Base-by-base conservation (phyloP, 37 sponge, comb jelly and placozoan species). In the Dysidea cf. avara region DNA sequence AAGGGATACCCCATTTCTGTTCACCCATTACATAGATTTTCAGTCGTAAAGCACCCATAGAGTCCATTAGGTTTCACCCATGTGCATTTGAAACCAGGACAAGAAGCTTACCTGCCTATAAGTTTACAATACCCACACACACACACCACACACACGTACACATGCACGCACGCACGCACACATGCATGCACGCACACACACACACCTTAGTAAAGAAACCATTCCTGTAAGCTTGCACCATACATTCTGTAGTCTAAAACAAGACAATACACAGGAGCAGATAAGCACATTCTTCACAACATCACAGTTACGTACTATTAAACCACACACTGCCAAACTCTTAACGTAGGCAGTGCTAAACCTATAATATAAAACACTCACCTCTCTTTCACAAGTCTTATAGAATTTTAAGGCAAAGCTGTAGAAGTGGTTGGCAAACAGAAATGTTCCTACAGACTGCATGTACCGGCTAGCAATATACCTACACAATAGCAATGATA, bases 181-280 rank as follows among this genome's bases (percentile, higher is more conserved):
- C n/a, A n/a, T n/a, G n/a, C n/a, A n/a, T n/a, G n/a, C n/a, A n/a
- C n/a, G n/a, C n/a, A n/a, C n/a, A 25, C 39, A 20, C 32, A 34
- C 57, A 1, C 22, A 94, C 91, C 77, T 78, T 90, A 6, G 69
- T 67, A 55, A 94, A 94, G 7, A 68, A 71, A 22, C 90, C 95
- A 69, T 89, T 94, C 62, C 83, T 88, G 79, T 90, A 94, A 6
- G 84, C 80, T 24, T 79, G 81, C 26, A 86, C 77, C 40, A 94
- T 64, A 55, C 83, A 90, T 65, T 94, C 95, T 13, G 83, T 61
- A 51, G 77, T 79, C 95, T 94, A 56, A 13, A 6, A 55, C 6
- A 48, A 71, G 22, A 34, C 7, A 9, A 55, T 52, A 58, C 20
- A 16, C 48, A 66, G 22, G 38, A 52, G n/a, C n/a, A n/a, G n/a